Base-by-base conservation (phyloP, 2,888 invertebrate genomes). In the Chromoteleia sp. region DNA sequence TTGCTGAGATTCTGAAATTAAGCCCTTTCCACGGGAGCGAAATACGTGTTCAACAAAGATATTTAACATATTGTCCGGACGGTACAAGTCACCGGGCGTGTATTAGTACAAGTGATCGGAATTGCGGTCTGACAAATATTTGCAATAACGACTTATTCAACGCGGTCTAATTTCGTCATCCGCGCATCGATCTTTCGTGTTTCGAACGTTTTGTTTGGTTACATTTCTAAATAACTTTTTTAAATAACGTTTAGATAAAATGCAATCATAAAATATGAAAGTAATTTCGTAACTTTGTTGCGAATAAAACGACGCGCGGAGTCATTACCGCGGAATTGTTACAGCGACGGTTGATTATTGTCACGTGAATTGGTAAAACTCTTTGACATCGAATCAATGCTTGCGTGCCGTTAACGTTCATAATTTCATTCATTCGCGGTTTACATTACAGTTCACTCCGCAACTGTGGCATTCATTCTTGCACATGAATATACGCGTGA, bases 381-480 rank as follows among this genome's bases (percentile, higher is more conserved):
- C 71, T 71, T 71, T 78, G 78, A 78, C 71, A 61, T 58, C 71
- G 52, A 71, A 63, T 77, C 56, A 71, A 58, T 56, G 68, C 67
- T 58, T 61, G 58, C 54, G 39, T 30, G 50, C 56, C 70, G 63
- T 56, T 58, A 50, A 30, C 43, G 39, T 14, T 56, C 50, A 71
- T n/a, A n/a, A n/a, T 56, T 71, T 71, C 77, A 71, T 77, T 70
- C 77, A 41, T 36, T 36, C 63, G 54, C 33, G 70, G 77, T 71
- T 77, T 71, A 71, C 70, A 58, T 77, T 77, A 63, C 70, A 70
- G 68, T 76, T 59, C 68, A 33, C 58, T 54, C 61, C 30, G 15
- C 8, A 52, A 68, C 61, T 76, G 68, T 76, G 68, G 68, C 17
- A 67, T 63, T 63, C 54, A 56, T 65, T 43, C 30, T 25, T 10